Evolutionary conservation across 1,140 invertebrate genomes (phyloP), one percentile per base, ranked within the genome.

Genomic region (Bicyclus anynana): DNA sequence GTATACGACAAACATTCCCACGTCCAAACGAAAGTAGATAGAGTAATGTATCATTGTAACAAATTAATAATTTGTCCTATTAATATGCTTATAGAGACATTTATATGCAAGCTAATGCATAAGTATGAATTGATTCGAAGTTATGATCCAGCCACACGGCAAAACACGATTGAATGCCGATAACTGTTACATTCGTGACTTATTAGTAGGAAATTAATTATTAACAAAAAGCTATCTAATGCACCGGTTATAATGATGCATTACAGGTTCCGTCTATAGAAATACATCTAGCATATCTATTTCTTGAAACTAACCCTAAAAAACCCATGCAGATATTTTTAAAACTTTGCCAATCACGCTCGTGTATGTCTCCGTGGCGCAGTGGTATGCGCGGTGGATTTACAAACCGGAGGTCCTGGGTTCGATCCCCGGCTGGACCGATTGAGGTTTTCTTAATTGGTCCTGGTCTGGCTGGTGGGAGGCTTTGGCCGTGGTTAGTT

Each of bases 41-140:
- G 9, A n/a, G n/a, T n/a, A 33, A 33, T 33, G 29, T 33, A 33
- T 33, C 7, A 12, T 47, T 47, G 17, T 27, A 27, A 47, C n/a
- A n/a, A n/a, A n/a, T 27, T 26, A 47, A 27, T 27, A 27, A 49
- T 17, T 13, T 18, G 14, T 48, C 27, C 46, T 14, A 6, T 16
- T 29, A 33, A 49, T 33, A 35, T 33, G 26, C 47, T 49, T 49
- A 49, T 33, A 18, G 5, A 29, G 47, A 14, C 27, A 33, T 49
- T 29, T 17, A 29, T 29, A 49, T 49, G 33, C 27, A 33, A 49
- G 23, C 26, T 49, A 10, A 16, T 18, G 27, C 47, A 33, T 27
- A 33, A 49, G 47, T 12, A 12, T 7, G 29, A 12, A 49, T 49
- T 33, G 13, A 49, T 49, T 33, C 23, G n/a, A 26, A 49, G 47